phyloP scores from a whole-genome alignment of 2,888 invertebrate species.

The Cheilosia scutellata region DNA sequence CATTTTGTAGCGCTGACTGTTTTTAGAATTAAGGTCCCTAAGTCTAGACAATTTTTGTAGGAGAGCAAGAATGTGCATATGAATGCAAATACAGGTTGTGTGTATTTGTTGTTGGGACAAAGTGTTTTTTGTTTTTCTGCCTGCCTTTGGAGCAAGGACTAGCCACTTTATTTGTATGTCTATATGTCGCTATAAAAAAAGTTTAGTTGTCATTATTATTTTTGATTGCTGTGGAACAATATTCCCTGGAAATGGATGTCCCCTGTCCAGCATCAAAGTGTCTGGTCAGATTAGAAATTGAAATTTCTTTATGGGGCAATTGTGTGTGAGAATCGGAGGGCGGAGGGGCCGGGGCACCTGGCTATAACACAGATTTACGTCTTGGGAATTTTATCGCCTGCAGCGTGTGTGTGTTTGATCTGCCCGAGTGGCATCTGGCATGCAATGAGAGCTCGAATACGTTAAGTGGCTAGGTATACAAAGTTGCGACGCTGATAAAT shows the following conservation, averaged over 20 bases:
- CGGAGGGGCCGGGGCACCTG: not conserved
- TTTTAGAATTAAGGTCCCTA: conserved; percentile 70
- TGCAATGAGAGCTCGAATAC: conserved; percentile 11
- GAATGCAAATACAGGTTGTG: too few relatives aligned
- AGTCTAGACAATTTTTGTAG: conserved; percentile 70
- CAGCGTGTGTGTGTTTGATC: not conserved
- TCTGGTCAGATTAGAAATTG: conserved; percentile 29
- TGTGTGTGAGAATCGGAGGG: not conserved
- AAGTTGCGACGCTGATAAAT: conserved; percentile 34
- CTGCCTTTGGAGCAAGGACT: conserved; percentile 7
- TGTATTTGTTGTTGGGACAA: conserved; percentile 18
- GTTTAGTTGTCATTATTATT: conserved; percentile 50
- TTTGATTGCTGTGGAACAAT: conserved; percentile 30
- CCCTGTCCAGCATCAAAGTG: conserved; percentile 7
- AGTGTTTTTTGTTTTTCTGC: not conserved
- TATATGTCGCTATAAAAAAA: conserved; percentile 32
- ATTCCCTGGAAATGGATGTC: conserved; percentile 1
- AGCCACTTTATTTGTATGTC: conserved; percentile 18
- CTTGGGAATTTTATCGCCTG: not conserved
- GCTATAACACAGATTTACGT: not conserved
- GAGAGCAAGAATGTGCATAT: conserved; percentile 42
- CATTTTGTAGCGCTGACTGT: conserved; percentile 52
- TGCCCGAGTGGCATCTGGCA: not conserved
- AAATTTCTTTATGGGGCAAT: conserved; percentile 21
- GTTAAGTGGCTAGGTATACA: conserved; percentile 23